Evolutionary conservation across 2,797 vertebrate genomes (phyloP).

Genomic region (Lepus oiostolus): DNA sequence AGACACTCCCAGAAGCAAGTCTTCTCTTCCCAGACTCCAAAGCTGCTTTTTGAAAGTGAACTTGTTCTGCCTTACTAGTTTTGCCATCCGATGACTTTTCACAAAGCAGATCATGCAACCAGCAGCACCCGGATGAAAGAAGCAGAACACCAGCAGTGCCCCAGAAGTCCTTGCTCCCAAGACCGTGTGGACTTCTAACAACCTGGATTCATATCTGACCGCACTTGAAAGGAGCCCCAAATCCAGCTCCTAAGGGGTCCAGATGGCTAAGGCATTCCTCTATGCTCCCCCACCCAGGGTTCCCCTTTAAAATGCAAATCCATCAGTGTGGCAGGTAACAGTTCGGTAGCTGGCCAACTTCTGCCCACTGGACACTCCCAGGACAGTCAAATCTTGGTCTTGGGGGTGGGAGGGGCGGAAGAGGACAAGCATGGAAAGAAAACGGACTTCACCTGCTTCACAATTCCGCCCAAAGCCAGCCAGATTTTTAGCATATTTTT

Average conservation of each 20-base stretch:
- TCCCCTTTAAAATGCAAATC: conserved; percentile 76
- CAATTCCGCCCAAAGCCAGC: background rate
- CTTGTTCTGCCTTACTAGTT: background rate
- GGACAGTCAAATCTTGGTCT: background rate
- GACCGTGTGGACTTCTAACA: background rate
- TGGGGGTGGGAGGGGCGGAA: background rate
- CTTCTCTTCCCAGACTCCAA: conserved; percentile 46
- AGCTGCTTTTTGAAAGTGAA: conserved; percentile 39
- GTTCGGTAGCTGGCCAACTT: conserved; percentile 59
- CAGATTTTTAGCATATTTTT: background rate
- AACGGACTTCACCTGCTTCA: background rate
- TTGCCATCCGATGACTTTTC: conserved; percentile 53
- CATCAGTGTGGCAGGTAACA: conserved; percentile 33
- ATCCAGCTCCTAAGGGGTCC: conserved; percentile 58
- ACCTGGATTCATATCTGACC: conserved; percentile 41
- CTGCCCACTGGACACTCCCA: background rate
- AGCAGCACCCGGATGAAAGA: conserved; percentile 14
- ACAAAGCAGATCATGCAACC: background rate
- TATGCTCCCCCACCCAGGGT: background rate
- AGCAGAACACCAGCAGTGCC: background rate
- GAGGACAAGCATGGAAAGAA: background rate
- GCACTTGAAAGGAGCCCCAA: conserved; percentile 65
- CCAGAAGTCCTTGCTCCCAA: background rate
- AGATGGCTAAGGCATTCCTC: conserved; percentile 58
- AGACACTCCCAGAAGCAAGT: background rate